phyloP scores from a whole-genome alignment of 2,888 invertebrate species.

The Netelia melanura region DNA sequence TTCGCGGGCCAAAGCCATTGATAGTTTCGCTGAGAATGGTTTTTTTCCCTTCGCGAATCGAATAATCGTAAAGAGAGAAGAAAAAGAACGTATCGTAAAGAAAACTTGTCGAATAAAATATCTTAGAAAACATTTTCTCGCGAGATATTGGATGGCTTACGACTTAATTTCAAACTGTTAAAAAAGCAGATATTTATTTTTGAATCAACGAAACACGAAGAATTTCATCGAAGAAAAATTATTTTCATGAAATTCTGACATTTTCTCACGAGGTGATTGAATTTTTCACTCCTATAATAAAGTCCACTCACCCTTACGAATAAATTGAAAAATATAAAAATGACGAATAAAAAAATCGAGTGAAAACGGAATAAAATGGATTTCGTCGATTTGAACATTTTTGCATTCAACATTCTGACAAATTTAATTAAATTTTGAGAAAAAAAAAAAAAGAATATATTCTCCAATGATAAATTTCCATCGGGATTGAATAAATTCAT shows the following conservation, averaged over 20 bases:
- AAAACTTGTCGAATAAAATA: constrained; percentile 15
- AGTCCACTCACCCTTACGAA: too few species aligned
- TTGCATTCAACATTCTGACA: too few species aligned
- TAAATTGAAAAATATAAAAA: too few species aligned
- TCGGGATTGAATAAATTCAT: background rate
- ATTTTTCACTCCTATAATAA: too few species aligned
- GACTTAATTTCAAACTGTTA: too few species aligned
- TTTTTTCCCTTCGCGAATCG: background rate
- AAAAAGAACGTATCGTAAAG: background rate
- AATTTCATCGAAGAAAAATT: background rate
- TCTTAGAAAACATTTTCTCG: too few species aligned
- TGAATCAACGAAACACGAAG: background rate
- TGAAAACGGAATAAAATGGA: too few species aligned
- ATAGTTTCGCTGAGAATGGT: constrained; percentile 27
- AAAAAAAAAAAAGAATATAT: background rate
- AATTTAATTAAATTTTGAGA: background rate
- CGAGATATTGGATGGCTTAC: too few species aligned
- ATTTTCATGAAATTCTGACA: background rate
- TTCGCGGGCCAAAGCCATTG: constrained; percentile 1
- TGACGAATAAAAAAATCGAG: too few species aligned
- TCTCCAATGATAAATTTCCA: background rate
- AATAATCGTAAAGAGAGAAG: background rate
- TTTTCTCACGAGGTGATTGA: background rate
- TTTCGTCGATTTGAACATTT: too few species aligned
- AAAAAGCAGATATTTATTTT: background rate